Conservation (phyloP, 2,113 vertebrate species). For the Leucopternis melanops region DNA sequence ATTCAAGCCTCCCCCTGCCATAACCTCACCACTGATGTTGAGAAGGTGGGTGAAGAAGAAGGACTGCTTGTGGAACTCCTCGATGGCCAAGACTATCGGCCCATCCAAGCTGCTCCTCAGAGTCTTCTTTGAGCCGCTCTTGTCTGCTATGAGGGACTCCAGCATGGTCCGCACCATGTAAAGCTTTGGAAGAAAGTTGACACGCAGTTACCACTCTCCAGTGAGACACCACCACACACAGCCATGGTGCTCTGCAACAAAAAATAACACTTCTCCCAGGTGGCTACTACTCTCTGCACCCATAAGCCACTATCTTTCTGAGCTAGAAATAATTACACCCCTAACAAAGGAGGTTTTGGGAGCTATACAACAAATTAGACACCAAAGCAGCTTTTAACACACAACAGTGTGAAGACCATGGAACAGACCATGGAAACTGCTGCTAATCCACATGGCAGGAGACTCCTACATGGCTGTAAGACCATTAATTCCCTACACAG, state of each 20-base stretch:
- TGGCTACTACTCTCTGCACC: neutral
- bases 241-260: neutral
- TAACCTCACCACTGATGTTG: slow-evolving; percentile 90
- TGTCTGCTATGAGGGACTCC: slow-evolving; percentile 96
- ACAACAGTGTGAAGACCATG: neutral
- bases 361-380: neutral
- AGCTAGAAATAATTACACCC: neutral
- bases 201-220: neutral
- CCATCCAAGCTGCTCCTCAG: slow-evolving; percentile 95
- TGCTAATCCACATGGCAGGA: neutral
- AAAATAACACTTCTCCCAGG: neutral
- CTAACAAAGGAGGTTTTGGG: neutral
- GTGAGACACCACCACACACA: neutral
- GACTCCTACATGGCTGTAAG: neutral
- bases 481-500: neutral
- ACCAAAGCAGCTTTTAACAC: neutral
- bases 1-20: neutral
- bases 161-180: slow-evolving; percentile 99
- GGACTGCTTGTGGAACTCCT: slow-evolving; percentile 98
- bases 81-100: slow-evolving; percentile 93
- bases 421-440: neutral
- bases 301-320: neutral
- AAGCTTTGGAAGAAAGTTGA: slow-evolving; percentile 72
- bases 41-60: slow-evolving; percentile 99
- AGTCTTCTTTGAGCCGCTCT: slow-evolving; percentile 98